A percentile compares a stretch with the other conserved stretches of the same genome.
Conservation (phyloP, 2,113 vertebrate species). For the Ctenodactylus gundi region DNA sequence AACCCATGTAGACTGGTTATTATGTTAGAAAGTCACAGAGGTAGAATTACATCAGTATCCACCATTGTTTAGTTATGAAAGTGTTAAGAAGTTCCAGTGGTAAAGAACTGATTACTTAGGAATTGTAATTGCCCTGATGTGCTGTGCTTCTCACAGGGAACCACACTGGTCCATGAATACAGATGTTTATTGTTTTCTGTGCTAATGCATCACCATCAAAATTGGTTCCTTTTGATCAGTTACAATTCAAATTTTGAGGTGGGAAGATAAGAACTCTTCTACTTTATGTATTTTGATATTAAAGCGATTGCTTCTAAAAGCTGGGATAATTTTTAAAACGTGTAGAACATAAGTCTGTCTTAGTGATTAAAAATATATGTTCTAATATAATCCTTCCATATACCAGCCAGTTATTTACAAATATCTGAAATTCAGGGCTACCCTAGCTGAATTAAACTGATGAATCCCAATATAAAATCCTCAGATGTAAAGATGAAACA, state of each 20-base stretch:
- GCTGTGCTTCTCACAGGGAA: background rate
- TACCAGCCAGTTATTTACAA: background rate
- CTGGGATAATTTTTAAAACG: background rate
- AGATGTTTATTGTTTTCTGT: background rate
- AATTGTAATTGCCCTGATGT: background rate
- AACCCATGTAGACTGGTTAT: conserved; percentile 15
- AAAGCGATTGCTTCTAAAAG: background rate
- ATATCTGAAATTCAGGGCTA: background rate
- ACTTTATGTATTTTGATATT: background rate
- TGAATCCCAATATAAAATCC: background rate
- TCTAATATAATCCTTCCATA: background rate
- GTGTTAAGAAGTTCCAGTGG: background rate
- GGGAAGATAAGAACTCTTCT: background rate
- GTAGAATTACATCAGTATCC: conserved; percentile 3
- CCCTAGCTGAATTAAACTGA: background rate
- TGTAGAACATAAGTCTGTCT: background rate
- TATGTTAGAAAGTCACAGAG: conserved; percentile 29
- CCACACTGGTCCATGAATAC: background rate
- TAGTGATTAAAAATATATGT: conserved; percentile 5
- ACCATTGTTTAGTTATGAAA: background rate
- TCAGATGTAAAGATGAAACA: background rate
- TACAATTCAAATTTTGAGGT: background rate
- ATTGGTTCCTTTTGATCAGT: background rate
- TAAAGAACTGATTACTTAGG: background rate
- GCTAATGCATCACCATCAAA: background rate